phyloP scores from a whole-genome alignment of 2,888 invertebrate species.

The Morpho helenor region DNA sequence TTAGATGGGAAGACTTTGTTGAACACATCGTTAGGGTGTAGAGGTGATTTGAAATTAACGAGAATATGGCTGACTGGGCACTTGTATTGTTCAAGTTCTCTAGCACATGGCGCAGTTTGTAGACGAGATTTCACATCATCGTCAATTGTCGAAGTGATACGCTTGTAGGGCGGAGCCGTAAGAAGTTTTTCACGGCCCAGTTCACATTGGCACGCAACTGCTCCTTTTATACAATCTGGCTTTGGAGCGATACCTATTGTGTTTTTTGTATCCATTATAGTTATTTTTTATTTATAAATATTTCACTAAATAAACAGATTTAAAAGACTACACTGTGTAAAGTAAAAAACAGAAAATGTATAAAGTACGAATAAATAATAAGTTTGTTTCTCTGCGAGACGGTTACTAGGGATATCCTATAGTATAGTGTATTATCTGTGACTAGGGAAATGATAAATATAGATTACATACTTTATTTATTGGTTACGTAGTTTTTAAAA shows the following conservation, averaged over 20 bases:
- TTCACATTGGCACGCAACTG: slow-evolving; percentile 62
- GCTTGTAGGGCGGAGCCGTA: slow-evolving; percentile 63
- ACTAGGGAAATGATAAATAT: slow-evolving; percentile 19
- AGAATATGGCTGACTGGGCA: slow-evolving; percentile 64
- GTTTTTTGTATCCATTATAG: slow-evolving; percentile 37
- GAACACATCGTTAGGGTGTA: slow-evolving; percentile 57
- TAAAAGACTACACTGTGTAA: slow-evolving; percentile 21
- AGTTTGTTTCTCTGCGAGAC: slow-evolving; percentile 41
- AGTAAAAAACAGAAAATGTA: slow-evolving; percentile 21
- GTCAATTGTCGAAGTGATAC: slow-evolving; percentile 33
- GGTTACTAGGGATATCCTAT: slow-evolving; percentile 37
- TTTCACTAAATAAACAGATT: slow-evolving; percentile 4
- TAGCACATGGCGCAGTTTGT: slow-evolving; percentile 57
- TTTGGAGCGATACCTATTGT: slow-evolving; percentile 49
- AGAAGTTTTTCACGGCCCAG: slow-evolving; percentile 67
- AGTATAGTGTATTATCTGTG: too few species aligned
- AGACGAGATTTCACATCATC: slow-evolving; percentile 49
- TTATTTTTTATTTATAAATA: background rate
- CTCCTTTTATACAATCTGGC: slow-evolving; percentile 43
- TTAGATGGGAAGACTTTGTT: slow-evolving; percentile 67
- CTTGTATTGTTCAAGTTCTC: slow-evolving; percentile 54
- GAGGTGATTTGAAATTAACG: slow-evolving; percentile 61
- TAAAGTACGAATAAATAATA: slow-evolving; percentile 28
- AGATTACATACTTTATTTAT: background rate
- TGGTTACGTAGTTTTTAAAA: too few species aligned